phyloP scores from a whole-genome alignment of 2,888 invertebrate species.

The Unio pictorum region DNA sequence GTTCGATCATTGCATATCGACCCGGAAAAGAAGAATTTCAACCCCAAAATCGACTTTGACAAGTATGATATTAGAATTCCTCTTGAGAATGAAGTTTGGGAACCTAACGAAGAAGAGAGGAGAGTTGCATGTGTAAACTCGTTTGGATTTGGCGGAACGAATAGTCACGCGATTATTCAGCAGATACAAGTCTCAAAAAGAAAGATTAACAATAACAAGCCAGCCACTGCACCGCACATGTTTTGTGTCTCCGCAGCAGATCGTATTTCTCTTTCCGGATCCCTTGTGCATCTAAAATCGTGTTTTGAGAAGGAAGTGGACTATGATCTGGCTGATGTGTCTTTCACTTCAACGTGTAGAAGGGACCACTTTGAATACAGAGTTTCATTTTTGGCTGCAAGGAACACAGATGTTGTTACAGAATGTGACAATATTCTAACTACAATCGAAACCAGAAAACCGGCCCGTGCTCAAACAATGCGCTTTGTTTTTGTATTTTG shows the following conservation, averaged over 20 bases:
- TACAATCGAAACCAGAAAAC: too few relatives aligned
- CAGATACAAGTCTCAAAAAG: slow-evolving; percentile 2
- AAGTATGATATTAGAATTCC: slow-evolving; percentile 39
- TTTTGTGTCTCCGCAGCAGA: too few relatives aligned
- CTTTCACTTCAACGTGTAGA: slow-evolving; percentile 30
- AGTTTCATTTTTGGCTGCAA: too few relatives aligned
- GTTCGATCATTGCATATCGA: slow-evolving; percentile 47
- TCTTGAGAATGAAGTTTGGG: slow-evolving; percentile 18
- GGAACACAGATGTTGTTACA: too few relatives aligned
- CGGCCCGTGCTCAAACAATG: neutral
- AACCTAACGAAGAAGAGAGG: slow-evolving; percentile 16
- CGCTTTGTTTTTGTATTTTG: slow-evolving; percentile 51
- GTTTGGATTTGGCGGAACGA: slow-evolving; percentile 62
- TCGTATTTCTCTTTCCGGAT: too few relatives aligned
- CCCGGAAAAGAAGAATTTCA: slow-evolving; percentile 25
- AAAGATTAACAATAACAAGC: neutral
- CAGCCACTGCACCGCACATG: too few relatives aligned
- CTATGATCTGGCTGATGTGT: slow-evolving; percentile 19
- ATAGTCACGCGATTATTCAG: slow-evolving; percentile 50
- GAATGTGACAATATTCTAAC: too few relatives aligned
- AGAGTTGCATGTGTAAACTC: slow-evolving; percentile 49
- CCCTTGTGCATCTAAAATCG: too few relatives aligned
- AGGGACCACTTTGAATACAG: slow-evolving; percentile 21
- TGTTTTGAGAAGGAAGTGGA: slow-evolving; percentile 1
- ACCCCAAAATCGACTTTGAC: slow-evolving; percentile 44